Evolutionary conservation across 2,113 vertebrate species (phyloP).

Genomic region (Myrmecobius fasciatus): DNA sequence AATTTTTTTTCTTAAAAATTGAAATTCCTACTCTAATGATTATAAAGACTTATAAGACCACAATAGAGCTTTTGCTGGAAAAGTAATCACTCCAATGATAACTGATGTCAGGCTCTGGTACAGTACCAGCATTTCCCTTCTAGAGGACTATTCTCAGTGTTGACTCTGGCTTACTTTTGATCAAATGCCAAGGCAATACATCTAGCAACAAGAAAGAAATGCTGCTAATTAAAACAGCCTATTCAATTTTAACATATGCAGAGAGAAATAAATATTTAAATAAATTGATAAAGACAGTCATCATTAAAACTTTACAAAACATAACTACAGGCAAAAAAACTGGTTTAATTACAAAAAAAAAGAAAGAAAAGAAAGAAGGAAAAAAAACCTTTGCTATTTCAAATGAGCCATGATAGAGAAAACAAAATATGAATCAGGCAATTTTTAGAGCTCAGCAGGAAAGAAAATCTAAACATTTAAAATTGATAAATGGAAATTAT

Average conservation of each 20-base stretch:
- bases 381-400: not conserved
- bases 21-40: not conserved
- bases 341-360: not conserved
- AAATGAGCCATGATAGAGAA: not conserved
- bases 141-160: not conserved
- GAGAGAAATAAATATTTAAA: conserved; percentile 75
- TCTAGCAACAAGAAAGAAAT: conserved; percentile 69
- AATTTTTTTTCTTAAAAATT: not conserved
- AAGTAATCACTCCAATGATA: conserved; percentile 1
- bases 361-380: not conserved
- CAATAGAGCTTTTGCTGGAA: no score
- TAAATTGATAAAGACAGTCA: conserved; percentile 75
- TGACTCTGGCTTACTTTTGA: conserved; percentile 78
- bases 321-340: conserved; percentile 49
- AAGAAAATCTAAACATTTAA: conserved; percentile 26
- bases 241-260: conserved; percentile 62
- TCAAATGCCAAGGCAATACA: conserved; percentile 73
- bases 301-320: conserved; percentile 68
- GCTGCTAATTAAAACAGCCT: conserved; percentile 74
- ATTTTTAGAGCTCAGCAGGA: conserved; percentile 25
- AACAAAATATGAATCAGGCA: not conserved
- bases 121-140: conserved; percentile 45
- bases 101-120: conserved; percentile 56
- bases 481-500: conserved; percentile 17
- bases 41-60: not conserved